These are phyloP conservation scores for Strigamia maritima DNA, from an alignment of 2,888 invertebrate species.

Conservation along the genomic window DNA sequence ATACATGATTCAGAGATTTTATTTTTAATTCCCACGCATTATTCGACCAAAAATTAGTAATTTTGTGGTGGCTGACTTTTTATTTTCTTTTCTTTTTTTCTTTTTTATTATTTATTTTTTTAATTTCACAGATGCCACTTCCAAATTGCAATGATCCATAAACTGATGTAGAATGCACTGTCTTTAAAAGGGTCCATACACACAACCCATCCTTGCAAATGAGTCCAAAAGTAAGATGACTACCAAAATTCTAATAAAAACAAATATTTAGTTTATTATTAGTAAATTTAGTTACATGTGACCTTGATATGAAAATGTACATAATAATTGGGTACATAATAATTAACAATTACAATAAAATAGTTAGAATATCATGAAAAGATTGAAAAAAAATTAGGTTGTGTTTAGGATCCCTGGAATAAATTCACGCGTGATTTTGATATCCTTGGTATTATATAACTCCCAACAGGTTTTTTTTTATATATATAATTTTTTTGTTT, in stretches of 20 bases:
- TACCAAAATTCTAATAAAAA: not conserved
- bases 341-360: not conserved
- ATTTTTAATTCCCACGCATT: not conserved
- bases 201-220: constrained; percentile 32
- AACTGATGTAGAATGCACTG: constrained; percentile 34
- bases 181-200: constrained; percentile 31
- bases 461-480: constrained; percentile 6
- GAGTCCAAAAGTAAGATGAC: constrained; percentile 29
- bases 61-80: not conserved
- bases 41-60: not conserved
- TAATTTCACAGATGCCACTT: constrained; percentile 34
- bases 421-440: not conserved
- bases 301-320: not conserved
- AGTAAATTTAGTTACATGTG: not conserved
- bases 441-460: constrained; percentile 11
- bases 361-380: not conserved
- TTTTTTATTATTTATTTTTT: constrained; percentile 9
- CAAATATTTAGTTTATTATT: not conserved
- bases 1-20: constrained; percentile 12
- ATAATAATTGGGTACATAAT: no score
- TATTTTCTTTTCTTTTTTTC: not conserved
- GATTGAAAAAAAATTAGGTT: not conserved
- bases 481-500: not conserved
- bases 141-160: constrained; percentile 30
- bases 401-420: constrained; percentile 18